Evolutionary conservation across 2,888 invertebrate genomes (phyloP).

Genomic region (Coenonympha glycerion): DNA sequence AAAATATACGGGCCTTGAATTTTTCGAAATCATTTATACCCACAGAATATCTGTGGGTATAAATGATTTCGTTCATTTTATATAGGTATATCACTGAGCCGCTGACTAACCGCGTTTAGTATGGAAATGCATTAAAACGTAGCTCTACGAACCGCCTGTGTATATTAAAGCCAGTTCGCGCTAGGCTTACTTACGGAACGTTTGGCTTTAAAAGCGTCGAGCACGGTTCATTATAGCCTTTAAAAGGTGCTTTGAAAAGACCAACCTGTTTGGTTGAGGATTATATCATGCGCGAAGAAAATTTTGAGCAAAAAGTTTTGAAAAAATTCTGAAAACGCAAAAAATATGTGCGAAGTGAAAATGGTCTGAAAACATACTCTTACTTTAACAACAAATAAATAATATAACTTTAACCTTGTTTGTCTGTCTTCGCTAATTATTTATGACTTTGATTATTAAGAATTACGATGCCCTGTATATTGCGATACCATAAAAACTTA

Average conservation of each 20-base stretch:
- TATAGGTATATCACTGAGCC: neutral
- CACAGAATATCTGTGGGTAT: too few relatives aligned
- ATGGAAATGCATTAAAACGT: neutral
- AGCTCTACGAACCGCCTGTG: constrained; percentile 1
- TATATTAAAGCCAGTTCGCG: neutral
- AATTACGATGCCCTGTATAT: too few relatives aligned
- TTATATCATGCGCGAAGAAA: constrained; percentile 4
- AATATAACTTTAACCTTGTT: too few relatives aligned
- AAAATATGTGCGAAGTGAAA: neutral
- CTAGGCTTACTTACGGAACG: constrained; percentile 5
- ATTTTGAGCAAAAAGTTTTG: neutral
- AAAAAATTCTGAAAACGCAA: neutral
- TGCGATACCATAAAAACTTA: too few relatives aligned
- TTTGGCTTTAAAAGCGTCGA: constrained; percentile 3
- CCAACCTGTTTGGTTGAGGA: neutral
- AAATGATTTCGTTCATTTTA: neutral
- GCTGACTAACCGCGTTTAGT: neutral
- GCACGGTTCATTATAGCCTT: constrained; percentile 10
- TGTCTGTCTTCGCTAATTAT: too few relatives aligned
- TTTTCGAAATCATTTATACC: too few relatives aligned
- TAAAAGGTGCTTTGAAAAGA: constrained; percentile 8
- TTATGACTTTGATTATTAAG: too few relatives aligned
- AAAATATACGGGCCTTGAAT: too few relatives aligned
- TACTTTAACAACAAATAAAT: neutral
- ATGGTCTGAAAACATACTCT: neutral